These are phyloP conservation scores for Psophia crepitans DNA, from an alignment of 2,113 vertebrate species.

Conservation along the genomic window DNA sequence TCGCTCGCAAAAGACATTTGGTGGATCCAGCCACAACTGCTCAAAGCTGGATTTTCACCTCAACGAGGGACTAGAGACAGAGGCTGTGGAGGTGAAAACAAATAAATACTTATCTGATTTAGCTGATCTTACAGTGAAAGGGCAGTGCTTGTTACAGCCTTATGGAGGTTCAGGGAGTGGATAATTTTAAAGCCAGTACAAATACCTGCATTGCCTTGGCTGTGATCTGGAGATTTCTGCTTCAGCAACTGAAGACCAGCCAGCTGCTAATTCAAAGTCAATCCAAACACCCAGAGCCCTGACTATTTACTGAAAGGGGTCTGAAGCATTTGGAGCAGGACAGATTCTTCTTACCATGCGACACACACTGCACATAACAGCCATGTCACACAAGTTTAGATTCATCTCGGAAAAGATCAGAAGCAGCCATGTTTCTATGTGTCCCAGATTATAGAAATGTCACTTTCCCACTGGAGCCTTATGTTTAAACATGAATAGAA, in stretches of 20 bases:
- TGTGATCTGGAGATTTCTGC: neutral
- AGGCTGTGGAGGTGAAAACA: neutral
- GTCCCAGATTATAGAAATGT: neutral
- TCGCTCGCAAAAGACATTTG: neutral
- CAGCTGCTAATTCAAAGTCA: slow-evolving; percentile 21
- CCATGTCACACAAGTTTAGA: neutral
- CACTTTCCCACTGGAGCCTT: neutral
- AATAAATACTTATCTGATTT: neutral
- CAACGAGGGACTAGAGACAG: neutral
- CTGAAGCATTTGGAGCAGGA: neutral
- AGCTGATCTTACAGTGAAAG: neutral
- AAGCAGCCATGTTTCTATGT: neutral
- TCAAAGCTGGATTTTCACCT: neutral
- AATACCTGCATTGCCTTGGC: neutral
- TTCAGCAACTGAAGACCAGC: neutral
- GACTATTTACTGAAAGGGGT: neutral
- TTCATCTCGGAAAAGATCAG: neutral
- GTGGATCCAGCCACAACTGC: neutral
- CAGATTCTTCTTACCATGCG: neutral
- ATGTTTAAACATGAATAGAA: neutral
- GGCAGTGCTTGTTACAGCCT: neutral
- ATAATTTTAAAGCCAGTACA: slow-evolving; percentile 16
- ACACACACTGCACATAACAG: neutral
- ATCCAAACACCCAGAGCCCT: neutral
- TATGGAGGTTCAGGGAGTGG: neutral